Percentiles rank a stretch among this genome's conserved stretches.
These are phyloP conservation scores for Dipus sagitta DNA, from an alignment of 2,797 vertebrate species.

Conservation along the genomic window DNA sequence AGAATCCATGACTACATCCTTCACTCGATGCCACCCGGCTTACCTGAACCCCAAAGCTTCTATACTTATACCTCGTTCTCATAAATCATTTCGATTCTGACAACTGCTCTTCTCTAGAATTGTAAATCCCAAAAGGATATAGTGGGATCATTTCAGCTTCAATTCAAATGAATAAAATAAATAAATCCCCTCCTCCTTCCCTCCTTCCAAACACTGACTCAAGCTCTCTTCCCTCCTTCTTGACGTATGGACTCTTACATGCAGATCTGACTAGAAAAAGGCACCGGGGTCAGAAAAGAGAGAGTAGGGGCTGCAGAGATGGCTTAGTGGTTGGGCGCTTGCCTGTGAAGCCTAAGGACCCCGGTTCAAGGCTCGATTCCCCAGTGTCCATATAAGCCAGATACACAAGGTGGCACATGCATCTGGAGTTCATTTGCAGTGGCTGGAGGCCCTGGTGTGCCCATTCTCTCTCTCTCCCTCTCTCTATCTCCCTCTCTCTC, in stretches of 20 bases:
- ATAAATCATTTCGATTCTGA: background rate
- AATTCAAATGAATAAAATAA: background rate
- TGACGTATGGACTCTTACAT: background rate
- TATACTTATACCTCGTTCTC: background rate
- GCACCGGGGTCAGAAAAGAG: background rate
- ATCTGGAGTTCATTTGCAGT: too few relatives aligned
- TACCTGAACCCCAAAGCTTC: fast-evolving
- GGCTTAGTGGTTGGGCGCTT: too few relatives aligned
- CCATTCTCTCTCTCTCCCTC: too few relatives aligned
- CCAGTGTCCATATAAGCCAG: too few relatives aligned
- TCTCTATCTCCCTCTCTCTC: too few relatives aligned
- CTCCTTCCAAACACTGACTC: background rate
- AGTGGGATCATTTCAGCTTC: background rate
- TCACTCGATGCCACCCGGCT: fast-evolving
- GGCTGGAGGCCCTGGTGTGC: too few relatives aligned
- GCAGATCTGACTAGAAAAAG: background rate
- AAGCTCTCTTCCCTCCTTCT: background rate
- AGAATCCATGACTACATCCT: too few relatives aligned
- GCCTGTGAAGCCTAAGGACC: too few relatives aligned
- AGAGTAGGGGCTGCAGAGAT: too few relatives aligned
- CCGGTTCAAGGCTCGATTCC: too few relatives aligned
- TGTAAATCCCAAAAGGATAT: background rate
- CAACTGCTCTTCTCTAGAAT: background rate
- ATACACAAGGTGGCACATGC: too few relatives aligned
- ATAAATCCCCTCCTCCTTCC: background rate